Evolutionary conservation across 2,888 invertebrate genomes (phyloP), one percentile per base, ranked within the genome.

Genomic region (Ceratothoa steindachneri): DNA sequence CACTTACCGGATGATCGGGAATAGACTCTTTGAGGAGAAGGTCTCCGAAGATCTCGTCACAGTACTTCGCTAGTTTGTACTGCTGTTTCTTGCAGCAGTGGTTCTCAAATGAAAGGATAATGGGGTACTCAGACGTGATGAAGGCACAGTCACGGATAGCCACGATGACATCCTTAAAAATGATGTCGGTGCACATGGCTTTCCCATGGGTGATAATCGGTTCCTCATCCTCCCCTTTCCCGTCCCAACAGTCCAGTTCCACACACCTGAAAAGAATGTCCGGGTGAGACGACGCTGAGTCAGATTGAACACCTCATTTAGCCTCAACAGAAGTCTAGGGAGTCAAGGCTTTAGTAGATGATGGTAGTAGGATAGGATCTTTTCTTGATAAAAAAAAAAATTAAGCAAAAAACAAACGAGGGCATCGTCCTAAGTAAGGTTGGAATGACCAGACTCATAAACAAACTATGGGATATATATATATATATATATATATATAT

Each of bases 121-220:
- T 91, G 0, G 99, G 99, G 85, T 91, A 97, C 82, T 98, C 97
- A 2, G 97, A 96, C 1, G 98, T 96, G 67, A 98, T 96, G 86
- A 99, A 99, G 53, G 99, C 98, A 2, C 97, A 97, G 85, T 99
- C 99, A 80, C 96, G 87, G 75, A 99, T 91, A 2, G 98, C 99
- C 85, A 94, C 92, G 82, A 99, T 97, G 60, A 97, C 98, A 86
- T 99, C 93, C 88, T 93, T 97, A 86, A 98, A 99, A 27, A 97
- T 87, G 83, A 99, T 98, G 86, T 99, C 98, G 1, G 97, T 98
- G 84, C 99, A 99, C 97, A 99, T 99, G 3, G 99, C 99, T 87
- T 97, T 97, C 65, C 99, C 99, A 86, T 99, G 99, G 41, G 99
- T 99, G 81, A 99, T 97, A 82, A 99, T 99, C 0, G 99, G 99